A percentile compares a stretch with the other conserved stretches of the same genome.
phyloP scores from a whole-genome alignment of 2,888 invertebrate genomes.

The Carabus problematicus region DNA sequence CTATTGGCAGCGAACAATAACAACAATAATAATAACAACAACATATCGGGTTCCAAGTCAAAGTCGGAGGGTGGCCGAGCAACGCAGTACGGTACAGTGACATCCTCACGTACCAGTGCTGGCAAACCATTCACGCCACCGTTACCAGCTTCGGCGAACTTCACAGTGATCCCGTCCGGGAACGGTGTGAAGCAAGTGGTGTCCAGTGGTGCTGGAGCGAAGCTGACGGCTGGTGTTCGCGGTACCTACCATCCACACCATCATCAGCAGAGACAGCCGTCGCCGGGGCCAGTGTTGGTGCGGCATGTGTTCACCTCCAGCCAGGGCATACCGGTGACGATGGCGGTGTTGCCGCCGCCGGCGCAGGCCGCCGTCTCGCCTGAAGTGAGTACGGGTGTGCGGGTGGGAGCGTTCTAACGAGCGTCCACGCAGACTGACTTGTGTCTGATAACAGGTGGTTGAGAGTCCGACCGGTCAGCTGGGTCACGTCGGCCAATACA shows the following conservation, averaged over 20 bases:
- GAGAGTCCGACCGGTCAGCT: constrained; percentile 66
- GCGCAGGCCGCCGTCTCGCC: constrained; percentile 57
- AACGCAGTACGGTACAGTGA: constrained; percentile 59
- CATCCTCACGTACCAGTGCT: constrained; percentile 52
- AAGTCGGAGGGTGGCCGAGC: constrained; percentile 53
- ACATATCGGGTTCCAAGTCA: constrained; percentile 20
- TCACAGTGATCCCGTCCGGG: constrained; percentile 45
- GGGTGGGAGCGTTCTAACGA: constrained; percentile 20
- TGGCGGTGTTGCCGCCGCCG: constrained; percentile 63
- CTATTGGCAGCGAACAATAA: constrained; percentile 62
- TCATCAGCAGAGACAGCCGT: constrained; percentile 65
- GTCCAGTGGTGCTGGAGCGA: constrained; percentile 54
- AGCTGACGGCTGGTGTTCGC: constrained; percentile 56
- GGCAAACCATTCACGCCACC: constrained; percentile 59
- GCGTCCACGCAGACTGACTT: constrained; percentile 35
- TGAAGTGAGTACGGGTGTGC: constrained; percentile 54
- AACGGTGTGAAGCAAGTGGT: constrained; percentile 46
- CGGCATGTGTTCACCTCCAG: constrained; percentile 66
- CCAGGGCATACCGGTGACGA: constrained; percentile 66
- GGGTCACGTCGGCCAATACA: constrained; percentile 78
- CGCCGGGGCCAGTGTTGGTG: constrained; percentile 70
- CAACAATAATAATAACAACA: constrained; percentile 45
- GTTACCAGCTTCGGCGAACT: constrained; percentile 54
- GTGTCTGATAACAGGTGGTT: constrained; percentile 61
- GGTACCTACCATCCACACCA: constrained; percentile 56